These are phyloP conservation scores for Propithecus perrieri DNA, from an alignment of 2,797 vertebrate genomes.

Conservation along the genomic window DNA sequence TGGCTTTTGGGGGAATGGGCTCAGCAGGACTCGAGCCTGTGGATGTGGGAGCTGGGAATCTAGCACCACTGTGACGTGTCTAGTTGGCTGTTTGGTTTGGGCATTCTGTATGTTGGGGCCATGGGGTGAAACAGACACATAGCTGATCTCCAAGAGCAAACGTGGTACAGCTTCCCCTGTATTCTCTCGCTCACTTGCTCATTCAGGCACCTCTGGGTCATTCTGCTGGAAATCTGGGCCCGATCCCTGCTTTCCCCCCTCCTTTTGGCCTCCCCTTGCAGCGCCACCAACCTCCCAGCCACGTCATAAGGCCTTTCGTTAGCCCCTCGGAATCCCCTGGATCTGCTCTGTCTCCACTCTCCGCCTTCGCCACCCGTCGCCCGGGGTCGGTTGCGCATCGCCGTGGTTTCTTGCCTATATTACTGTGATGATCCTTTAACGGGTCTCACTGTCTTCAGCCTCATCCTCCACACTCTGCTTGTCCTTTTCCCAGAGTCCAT, in stretches of 20 bases:
- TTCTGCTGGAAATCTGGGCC: not conserved
- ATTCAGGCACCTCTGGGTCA: not conserved
- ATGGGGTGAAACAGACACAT: not conserved
- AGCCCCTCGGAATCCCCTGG: not conserved
- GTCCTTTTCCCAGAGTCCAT: not conserved
- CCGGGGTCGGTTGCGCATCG: accelerated
- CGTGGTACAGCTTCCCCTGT: not conserved
- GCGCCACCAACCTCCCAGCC: not conserved
- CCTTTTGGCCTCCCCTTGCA: not conserved
- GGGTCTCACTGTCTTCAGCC: not conserved
- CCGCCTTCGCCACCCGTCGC: not conserved
- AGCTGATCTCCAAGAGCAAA: not conserved
- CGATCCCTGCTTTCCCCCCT: not conserved
- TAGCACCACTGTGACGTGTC: not conserved
- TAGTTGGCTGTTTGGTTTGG: not conserved
- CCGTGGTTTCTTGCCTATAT: not conserved
- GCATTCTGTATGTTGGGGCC: not conserved
- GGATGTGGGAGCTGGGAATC: not conserved
- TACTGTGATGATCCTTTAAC: not conserved
- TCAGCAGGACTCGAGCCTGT: not conserved
- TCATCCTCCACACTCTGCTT: not conserved
- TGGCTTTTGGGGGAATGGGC: not conserved
- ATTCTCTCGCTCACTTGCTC: not conserved
- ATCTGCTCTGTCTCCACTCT: not conserved
- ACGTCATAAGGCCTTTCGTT: not conserved